Evolutionary conservation across 2,888 invertebrate species (phyloP), one percentile per base, ranked within the genome.

Genomic region (Heliconius ethilla): DNA sequence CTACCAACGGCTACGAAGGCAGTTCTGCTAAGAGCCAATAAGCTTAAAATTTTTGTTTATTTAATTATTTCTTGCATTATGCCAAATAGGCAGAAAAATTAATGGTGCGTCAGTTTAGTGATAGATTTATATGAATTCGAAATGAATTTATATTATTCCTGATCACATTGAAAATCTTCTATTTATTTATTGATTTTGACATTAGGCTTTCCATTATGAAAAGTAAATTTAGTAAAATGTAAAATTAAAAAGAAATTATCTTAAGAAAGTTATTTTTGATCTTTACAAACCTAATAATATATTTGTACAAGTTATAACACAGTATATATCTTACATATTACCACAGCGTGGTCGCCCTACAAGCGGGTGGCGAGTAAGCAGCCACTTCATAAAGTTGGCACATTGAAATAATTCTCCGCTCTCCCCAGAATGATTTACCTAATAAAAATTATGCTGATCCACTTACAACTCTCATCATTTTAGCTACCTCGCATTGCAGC

Each of bases 361-460:
- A 59, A 69, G 18, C 70, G 74, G 77, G 77, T 77, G 77, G 77
- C 81, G 83, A 80, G 80, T 81, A 79, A 83, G 80, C 83, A 82
- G 83, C 83, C 84, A 85, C 79, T 79, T 77, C 63, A 76, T 75
- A 79, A 79, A 80, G 81, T 87, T 84, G 85, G 78, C 84, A 81
- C 81, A 83, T 79, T 83, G 84, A 83, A 86, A 84, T 84, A 85
- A 85, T 84, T 83, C 84, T 75, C 55, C 79, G 79, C 82, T 75
- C 83, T 83, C 83, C 82, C 83, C 82, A 82, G 84, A 88, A 87
- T 89, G 88, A 89, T 89, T 89, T 88, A 90, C 87, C 85, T 87
- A 89, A 89, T 89, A 88, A 89, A 87, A 86, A 89, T 89, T 89
- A 88, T 89, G 88, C 86, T 89, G 87, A 89, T 89, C 85, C 83